These are phyloP conservation scores for Caenorhabditis doughertyi DNA, from an alignment of 2,888 invertebrate species.

Conservation along the genomic window DNA sequence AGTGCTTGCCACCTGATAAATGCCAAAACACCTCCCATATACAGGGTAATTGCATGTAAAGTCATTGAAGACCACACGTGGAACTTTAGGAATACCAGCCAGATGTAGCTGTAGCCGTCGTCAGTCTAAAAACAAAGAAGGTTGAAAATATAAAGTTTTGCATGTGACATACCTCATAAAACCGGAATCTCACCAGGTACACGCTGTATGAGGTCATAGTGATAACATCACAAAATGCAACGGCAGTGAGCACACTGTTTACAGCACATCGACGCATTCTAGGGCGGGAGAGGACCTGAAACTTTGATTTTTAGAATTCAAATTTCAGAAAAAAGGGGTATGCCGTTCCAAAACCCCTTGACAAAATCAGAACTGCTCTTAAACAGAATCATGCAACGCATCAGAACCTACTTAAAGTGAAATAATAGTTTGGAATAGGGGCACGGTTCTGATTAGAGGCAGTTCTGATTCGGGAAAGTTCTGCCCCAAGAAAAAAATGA, in stretches of 20 bases:
- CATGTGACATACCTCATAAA: conserved; percentile 68
- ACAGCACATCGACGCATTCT: conserved; percentile 75
- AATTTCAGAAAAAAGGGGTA: no score
- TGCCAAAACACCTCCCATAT: conserved; percentile 76
- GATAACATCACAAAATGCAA: conserved; percentile 77
- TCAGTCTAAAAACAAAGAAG: conserved; percentile 51
- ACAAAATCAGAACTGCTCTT: no score
- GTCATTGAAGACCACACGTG: conserved; percentile 77
- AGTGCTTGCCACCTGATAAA: conserved; percentile 77
- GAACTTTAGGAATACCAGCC: conserved; percentile 71
- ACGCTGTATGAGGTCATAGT: conserved; percentile 75
- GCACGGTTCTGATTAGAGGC: no score
- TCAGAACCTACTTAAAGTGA: no score
- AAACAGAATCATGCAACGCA: no score
- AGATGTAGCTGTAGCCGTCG: conserved; percentile 68
- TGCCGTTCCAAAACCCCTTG: no score
- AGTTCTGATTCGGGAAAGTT: no score
- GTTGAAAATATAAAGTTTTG: neutral
- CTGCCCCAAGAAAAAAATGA: no score
- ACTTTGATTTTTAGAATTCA: no score
- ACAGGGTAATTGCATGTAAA: conserved; percentile 77
- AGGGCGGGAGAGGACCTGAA: conserved; percentile 69
- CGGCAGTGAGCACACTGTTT: conserved; percentile 75
- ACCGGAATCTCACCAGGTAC: conserved; percentile 73
- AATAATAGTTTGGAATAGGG: no score